Base-by-base conservation (phyloP, 2,797 vertebrate species). In the Catharus ustulatus region DNA sequence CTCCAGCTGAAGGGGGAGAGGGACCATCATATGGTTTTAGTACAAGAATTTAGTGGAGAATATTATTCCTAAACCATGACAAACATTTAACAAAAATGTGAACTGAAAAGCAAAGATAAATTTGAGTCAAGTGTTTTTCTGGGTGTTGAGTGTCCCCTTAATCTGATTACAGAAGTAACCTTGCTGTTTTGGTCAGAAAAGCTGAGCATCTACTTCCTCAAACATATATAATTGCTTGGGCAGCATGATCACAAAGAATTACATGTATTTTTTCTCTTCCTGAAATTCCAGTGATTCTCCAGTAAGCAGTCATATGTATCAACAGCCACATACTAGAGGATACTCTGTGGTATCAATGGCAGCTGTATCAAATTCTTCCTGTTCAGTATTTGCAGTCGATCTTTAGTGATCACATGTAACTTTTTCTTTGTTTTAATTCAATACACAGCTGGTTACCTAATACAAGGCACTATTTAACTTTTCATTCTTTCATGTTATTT, bases 21-120 rank as follows among this genome's bases (percentile, higher is more conserved):
- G 19, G 15, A 34, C 4, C 6, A 42, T 17, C 3, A 1, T 8
- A 10, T 0, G 1, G 5, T 55, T 69, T 30, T 21, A 57, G 14
- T 34, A 34, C 34, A 34, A 34, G 34, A 34, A 34, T 34, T 34
- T 34, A 34, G 34, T 34, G 8, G 34, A 51, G 11, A 83, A 21
- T 29, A 57, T 4, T 27, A 9, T 62, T 68, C 27, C 36, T 69
- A 55, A 75, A 76, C 20, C 11, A n/a, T 6, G 8, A 34, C 6
- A 84, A 92, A 77, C 8, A 13, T 69, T 73, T 80, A 90, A 58
- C 13, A 67, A 79, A 81, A 85, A 72, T n/a, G 5, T 66, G 27
- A 87, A 71, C 8, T 21, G 57, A 29, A 81, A 90, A 92, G 10
- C 42, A 72, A 55, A 78, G 81, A 79, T 58, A 84, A 80, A 82